A percentile compares a stretch with the other conserved stretches of the same genome.
phyloP scores from a whole-genome alignment of 2,888 invertebrate genomes.

The Sinodicranocentrus sp. region DNA sequence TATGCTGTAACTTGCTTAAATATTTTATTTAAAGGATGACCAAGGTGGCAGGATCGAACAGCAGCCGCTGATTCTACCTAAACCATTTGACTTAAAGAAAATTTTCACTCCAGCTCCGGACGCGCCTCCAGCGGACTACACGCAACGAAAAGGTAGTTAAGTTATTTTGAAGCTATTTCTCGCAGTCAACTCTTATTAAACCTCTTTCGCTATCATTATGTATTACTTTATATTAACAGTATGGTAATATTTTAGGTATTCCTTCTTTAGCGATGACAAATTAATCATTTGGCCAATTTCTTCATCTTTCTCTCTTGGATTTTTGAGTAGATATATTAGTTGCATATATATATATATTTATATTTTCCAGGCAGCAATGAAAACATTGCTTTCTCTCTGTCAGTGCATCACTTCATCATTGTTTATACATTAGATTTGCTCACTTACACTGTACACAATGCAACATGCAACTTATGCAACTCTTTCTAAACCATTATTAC shows the following conservation, averaged over 20 bases:
- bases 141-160: conserved; percentile 84
- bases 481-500: no score
- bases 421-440: background rate
- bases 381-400: conserved; percentile 5
- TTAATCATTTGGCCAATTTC: conserved; percentile 62
- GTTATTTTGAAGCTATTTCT: no score
- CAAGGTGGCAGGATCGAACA: conserved; percentile 62
- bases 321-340: background rate
- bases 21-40: conserved; percentile 62
- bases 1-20: background rate
- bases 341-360: background rate
- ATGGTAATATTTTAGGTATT: no score
- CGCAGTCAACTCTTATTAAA: no score
- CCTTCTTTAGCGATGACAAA: no score
- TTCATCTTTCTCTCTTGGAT: conserved; percentile 27
- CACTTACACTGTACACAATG: background rate
- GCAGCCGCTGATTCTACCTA: conserved; percentile 42
- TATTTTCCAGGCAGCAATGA: background rate
- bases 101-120: conserved; percentile 93
- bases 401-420: conserved; percentile 5
- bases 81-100: conserved; percentile 87
- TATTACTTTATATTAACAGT: no score
- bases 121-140: conserved; percentile 85
- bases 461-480: no score
- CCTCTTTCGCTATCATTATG: no score